Evolutionary conservation across 2,888 invertebrate genomes (phyloP), one percentile per base, ranked within the genome.

Genomic region (Agapostemon virescens): DNA sequence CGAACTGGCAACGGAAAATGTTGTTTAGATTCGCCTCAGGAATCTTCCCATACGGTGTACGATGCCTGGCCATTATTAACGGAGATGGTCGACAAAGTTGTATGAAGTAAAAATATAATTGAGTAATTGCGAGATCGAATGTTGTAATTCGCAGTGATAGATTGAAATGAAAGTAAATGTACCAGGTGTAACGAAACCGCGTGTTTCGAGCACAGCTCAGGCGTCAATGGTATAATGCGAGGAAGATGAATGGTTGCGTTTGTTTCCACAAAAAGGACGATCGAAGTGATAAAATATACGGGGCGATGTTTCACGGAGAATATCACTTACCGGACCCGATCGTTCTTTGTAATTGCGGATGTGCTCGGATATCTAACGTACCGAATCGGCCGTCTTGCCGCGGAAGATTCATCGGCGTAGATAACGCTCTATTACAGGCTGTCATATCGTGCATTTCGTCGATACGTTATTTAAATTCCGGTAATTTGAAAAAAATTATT

Each of bases 371-470:
- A 36, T 61, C 33, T 11, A 36, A 5, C 11, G 30, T 33, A 9
- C 30, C 11, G 20, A 61, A 61, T 61, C 61, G 17, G 33, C 30
- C 17, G 30, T 9, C n/a, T 0, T 17, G 30, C n/a, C 30, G 58
- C 30, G 58, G 17, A 30, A 20, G 58, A 58, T 58, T 15, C 30
- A 3, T 17, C 7, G 58, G 30, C 3, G 7, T 61, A 61, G 33
- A 33, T 61, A 33, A 61, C 30, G 20, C 36, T 61, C 17, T 61
- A 61, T 61, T 61, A 61, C 30, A 61, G 61, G 30, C 61, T 61
- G 61, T 30, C 61, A 17, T 58, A 30, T 2, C 58, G 61, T 0
- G 9, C n/a, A 17, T 55, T 63, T n/a, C n/a, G 36, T 36, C 63
- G 5, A 20, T 36, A n/a, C 36, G 63, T 63, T 63, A 36, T 36